Base-by-base conservation (phyloP, 1,140 invertebrate species). In the Cecropterus lyciades region DNA sequence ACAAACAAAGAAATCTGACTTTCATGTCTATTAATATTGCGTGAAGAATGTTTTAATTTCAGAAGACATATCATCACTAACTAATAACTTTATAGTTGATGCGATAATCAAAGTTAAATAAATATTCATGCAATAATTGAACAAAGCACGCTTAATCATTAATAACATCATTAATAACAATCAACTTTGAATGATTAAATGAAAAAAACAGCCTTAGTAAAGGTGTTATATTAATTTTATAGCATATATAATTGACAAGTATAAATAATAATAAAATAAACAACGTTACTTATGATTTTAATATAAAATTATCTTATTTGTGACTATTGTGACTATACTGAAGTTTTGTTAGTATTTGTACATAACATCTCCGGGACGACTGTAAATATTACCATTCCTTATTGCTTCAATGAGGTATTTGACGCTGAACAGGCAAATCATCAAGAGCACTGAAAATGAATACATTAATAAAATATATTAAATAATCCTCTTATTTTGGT, bases 361-460 rank as follows among this genome's bases (percentile, higher is more conserved):
- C 9, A 82, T 69, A 15, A 81, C 76, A 66, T 88, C 81, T 8
- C 84, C 87, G 0, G 88, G 87, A 4, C 78, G 70, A 53, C 80
- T 79, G 77, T 91, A 91, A 13, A 91, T 85, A 73, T 88, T 81
- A 5, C 89, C 89, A 14, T 79, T 86, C 14, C 82, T 71, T 49
- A 91, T 88, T 11, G 89, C 89, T 67, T 89, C 89, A 80, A 85
- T 86, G 51, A 91, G 72, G 66, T 91, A 89, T 69, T 89, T 89
- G 60, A 91, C 86, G 59, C 87, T 83, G 73, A 91, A 87, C 53
- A 91, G 68, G 67, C 85, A 91, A 76, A 87, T 68, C 65, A 91
- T 81, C 71, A 89, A 75, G 70, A 89, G 75, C 69, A 89, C 89
- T 91, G 86, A 72, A 67, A 67, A 37, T 37, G 1, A 33, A 33